Evolutionary conservation across 64 coral and sea anemone genomes (phyloP), one percentile per base, ranked within the genome.

Genomic region (Stichodactyla helianthus): DNA sequence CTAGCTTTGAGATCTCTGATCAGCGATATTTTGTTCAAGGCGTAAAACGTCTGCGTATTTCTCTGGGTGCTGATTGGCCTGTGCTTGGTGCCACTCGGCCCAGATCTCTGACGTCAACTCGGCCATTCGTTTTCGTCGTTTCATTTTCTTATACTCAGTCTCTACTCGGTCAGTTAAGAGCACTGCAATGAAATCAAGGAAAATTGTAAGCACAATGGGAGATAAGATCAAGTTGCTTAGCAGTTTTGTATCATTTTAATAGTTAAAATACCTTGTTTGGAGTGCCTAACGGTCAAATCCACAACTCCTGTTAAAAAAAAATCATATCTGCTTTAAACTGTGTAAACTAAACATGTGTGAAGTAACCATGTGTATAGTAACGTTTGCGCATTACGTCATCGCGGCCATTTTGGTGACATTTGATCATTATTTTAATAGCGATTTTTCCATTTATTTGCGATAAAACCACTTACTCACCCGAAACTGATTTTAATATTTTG

Each of bases 71-170:
- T 86, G 84, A 35, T 82, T 65, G 10, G 93, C 90, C 53, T 92
- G 93, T n/a, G 90, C 93, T 53, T 89, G 87, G 54, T 95, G 93
- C 93, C 93, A 95, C 35, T 95, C 90, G 18, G 87, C 91, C 93
- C 93, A 95, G 55, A 92, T 65, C 79, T 95, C 90, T 35, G 93
- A 95, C 4, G 87, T 86, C 44, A 95, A 83, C 79, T 95, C 93
- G 62, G 93, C 90, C 64, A 95, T 68, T 12, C 87, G 84, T 64
- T 95, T 95, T 44, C 71, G 77, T 18, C 83, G 79, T 77, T 82
- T 92, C 90, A 95, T 89, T 65, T 89, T 86, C 63, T 89, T 95
- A 58, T 89, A 89, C 51, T 86, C 89, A 55, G 88, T 92, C 58
- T 92, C 93, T 17, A 95, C 68, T 76, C 79, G 23, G 67, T 95